Percentiles rank a stretch among this genome's conserved stretches.
Evolutionary conservation across 2,888 invertebrate species (phyloP).

Genomic region (Schizaphis graminum): DNA sequence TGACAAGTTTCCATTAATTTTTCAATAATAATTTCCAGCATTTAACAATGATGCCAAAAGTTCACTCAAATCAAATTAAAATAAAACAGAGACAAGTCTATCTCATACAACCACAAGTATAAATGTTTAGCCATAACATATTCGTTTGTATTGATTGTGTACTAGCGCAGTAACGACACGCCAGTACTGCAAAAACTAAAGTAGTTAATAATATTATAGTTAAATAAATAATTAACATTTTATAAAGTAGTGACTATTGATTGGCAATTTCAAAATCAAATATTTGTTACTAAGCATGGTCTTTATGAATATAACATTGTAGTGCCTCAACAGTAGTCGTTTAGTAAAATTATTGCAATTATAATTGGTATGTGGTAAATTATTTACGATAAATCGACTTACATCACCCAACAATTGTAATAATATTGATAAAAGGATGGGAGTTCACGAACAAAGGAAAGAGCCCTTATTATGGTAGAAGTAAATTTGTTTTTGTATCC

Average conservation of each 20-base stretch:
- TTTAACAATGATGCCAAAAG: neutral
- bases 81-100: neutral
- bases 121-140: neutral
- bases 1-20: neutral
- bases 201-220: no score
- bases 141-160: neutral
- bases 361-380: neutral
- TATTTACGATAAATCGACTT: neutral
- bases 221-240: no score
- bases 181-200: no score
- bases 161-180: neutral
- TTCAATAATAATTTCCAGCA: neutral
- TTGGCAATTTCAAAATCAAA: no score
- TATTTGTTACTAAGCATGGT: no score
- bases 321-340: neutral
- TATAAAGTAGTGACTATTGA: no score
- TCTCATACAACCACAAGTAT: neutral
- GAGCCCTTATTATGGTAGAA: neutral
- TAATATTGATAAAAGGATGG: neutral
- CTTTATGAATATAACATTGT: no score
- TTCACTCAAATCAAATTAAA: neutral
- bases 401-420: neutral
- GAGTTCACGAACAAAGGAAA: neutral
- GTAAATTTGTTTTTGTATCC: neutral
- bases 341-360: neutral